These are phyloP conservation scores for Xenotilapia flavipinnis DNA, from an alignment of 2,113 vertebrate genomes.

Conservation along the genomic window DNA sequence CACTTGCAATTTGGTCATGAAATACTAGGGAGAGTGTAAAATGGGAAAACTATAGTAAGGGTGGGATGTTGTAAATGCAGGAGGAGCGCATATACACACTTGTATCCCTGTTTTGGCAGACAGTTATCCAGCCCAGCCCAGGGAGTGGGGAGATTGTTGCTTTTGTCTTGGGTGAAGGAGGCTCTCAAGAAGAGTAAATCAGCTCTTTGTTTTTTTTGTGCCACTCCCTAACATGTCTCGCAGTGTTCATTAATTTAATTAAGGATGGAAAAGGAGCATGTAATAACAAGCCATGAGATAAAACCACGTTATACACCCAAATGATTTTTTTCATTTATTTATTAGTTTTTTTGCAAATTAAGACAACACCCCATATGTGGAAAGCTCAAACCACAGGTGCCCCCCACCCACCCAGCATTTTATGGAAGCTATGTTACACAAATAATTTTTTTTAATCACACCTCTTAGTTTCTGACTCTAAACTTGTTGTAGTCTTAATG, in stretches of 20 bases:
- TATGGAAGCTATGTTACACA: not conserved
- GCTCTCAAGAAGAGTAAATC: slow-evolving; percentile 42
- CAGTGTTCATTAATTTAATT: slow-evolving; percentile 61
- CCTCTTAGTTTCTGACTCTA: not conserved
- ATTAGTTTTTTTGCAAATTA: not conserved
- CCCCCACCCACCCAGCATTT: not conserved
- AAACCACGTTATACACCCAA: slow-evolving; percentile 19
- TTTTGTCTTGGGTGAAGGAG: slow-evolving; percentile 44
- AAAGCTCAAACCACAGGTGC: not conserved
- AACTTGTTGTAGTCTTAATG: not conserved
- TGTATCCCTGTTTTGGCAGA: slow-evolving; percentile 24
- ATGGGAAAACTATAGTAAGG: not conserved
- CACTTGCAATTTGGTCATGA: not conserved
- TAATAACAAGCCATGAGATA: slow-evolving; percentile 18
- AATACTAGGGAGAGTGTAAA: not conserved
- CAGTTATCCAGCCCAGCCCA: slow-evolving; percentile 31
- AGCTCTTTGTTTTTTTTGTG: slow-evolving; percentile 40
- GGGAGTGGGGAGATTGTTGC: slow-evolving; percentile 51
- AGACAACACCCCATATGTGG: not conserved
- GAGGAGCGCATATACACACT: not conserved
- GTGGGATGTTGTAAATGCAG: slow-evolving; percentile 32
- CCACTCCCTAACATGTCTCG: slow-evolving; percentile 43
- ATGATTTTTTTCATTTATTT: not conserved
- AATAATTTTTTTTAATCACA: not conserved
- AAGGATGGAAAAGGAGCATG: slow-evolving; percentile 33